These are phyloP conservation scores for Anableps anableps DNA, from an alignment of 2,797 vertebrate species.

Conservation along the genomic window DNA sequence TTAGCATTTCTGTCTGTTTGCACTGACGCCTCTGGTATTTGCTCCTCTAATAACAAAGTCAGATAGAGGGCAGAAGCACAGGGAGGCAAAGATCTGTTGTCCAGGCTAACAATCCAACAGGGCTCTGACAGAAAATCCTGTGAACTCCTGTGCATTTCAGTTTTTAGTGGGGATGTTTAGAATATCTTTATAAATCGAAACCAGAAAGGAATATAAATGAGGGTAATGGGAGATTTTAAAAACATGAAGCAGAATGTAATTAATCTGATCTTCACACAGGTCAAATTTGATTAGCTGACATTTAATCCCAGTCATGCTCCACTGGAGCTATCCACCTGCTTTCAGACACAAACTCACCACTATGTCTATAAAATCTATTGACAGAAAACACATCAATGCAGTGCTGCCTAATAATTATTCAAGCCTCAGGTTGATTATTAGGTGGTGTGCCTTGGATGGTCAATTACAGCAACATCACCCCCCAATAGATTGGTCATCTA, in stretches of 20 bases:
- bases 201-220: neutral
- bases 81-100: conserved; percentile 24
- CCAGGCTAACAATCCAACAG: conserved; percentile 43
- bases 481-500: conserved; percentile 28
- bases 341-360: conserved; percentile 18
- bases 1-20: conserved; percentile 69
- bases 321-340: conserved; percentile 35
- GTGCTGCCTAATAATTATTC: conserved; percentile 54
- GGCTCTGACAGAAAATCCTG: conserved; percentile 11
- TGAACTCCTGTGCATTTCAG: conserved; percentile 8
- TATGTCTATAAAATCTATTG: conserved; percentile 52
- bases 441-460: conserved; percentile 44
- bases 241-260: conserved; percentile 23
- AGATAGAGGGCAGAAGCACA: conserved; percentile 45
- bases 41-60: conserved; percentile 68
- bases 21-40: conserved; percentile 61
- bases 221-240: neutral
- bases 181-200: neutral
- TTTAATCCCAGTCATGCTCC: conserved; percentile 32
- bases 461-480: conserved; percentile 51
- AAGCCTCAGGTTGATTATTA: conserved; percentile 45
- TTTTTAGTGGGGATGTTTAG: conserved; percentile 8
- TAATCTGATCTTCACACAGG: conserved; percentile 14
- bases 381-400: conserved; percentile 63
- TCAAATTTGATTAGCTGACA: conserved; percentile 54